Evolutionary conservation across 2,797 vertebrate genomes (phyloP).

Genomic region (Leuciscus waleckii): DNA sequence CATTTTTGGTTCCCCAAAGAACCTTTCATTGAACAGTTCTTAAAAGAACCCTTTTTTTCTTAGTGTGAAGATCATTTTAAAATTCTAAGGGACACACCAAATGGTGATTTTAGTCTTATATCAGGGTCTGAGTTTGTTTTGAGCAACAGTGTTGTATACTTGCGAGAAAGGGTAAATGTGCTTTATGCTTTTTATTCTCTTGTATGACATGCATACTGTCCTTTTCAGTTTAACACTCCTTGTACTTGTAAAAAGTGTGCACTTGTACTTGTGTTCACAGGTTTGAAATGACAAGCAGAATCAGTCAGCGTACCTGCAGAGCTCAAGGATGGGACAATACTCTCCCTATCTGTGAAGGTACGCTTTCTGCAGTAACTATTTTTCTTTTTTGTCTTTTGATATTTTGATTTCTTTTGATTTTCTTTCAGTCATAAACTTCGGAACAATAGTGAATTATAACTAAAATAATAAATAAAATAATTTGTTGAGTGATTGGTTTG

Average conservation of each 20-base stretch:
- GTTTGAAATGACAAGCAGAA: constrained; percentile 73
- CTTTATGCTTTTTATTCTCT: too few species aligned
- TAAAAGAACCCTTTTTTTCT: too few species aligned
- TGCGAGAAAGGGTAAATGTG: too few species aligned
- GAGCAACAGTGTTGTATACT: too few species aligned
- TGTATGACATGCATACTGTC: not conserved
- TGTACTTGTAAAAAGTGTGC: too few species aligned
- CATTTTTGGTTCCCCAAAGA: not conserved
- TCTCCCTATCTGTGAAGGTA: constrained; percentile 77
- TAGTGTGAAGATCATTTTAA: too few species aligned
- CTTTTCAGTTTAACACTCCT: not conserved
- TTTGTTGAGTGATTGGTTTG: not conserved
- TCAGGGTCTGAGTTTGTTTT: too few species aligned
- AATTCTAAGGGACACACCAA: too few species aligned
- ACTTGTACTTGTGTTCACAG: not conserved
- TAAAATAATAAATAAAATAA: too few species aligned
- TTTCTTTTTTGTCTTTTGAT: not conserved
- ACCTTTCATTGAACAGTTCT: too few species aligned
- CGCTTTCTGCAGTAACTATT: not conserved
- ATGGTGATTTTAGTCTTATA: too few species aligned
- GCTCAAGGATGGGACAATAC: constrained; percentile 72
- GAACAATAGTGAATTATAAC: not conserved
- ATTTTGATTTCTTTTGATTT: not conserved
- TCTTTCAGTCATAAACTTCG: too few species aligned
- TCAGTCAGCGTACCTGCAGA: constrained; percentile 65